phyloP scores from a whole-genome alignment of 2,888 invertebrate species.

The Cybosia mesomella region DNA sequence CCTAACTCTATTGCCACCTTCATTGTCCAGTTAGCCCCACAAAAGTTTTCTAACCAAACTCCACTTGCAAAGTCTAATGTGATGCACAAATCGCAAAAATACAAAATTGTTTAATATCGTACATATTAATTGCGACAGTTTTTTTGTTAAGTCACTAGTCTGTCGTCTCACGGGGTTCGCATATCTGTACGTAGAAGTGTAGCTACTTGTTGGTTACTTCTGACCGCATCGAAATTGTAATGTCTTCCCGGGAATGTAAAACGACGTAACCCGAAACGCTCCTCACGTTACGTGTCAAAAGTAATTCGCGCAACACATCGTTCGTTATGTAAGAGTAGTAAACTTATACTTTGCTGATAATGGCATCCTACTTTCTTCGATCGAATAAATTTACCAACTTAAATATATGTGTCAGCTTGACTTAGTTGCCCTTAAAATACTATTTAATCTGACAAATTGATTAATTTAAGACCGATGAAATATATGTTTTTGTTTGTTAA shows the following conservation, averaged over 20 bases:
- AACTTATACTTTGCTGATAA: constrained; percentile 42
- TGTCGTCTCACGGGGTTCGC: constrained; percentile 62
- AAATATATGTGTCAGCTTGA: not conserved
- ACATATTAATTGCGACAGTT: constrained; percentile 20
- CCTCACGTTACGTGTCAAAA: constrained; percentile 67
- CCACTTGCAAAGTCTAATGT: not conserved
- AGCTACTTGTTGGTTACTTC: constrained; percentile 46
- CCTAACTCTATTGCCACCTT: not conserved
- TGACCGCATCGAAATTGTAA: constrained; percentile 73
- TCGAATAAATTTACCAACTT: constrained; percentile 2
- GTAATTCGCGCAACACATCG: constrained; percentile 53
- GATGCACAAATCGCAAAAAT: not conserved
- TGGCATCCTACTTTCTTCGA: constrained; percentile 30
- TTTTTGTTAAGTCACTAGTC: constrained; percentile 25
- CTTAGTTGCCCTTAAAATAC: too few relatives aligned
- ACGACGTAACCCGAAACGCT: constrained; percentile 73
- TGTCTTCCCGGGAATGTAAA: constrained; percentile 77
- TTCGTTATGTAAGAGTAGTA: constrained; percentile 56
- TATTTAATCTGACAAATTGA: too few relatives aligned
- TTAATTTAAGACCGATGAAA: too few relatives aligned
- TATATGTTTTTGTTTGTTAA: too few relatives aligned
- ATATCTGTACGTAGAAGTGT: constrained; percentile 76
- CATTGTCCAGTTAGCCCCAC: not conserved
- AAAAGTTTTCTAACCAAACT: not conserved
- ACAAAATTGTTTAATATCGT: not conserved